Conservation (phyloP, 2,888 invertebrate species). For the Aphelenchoides bicaudatus region DNA sequence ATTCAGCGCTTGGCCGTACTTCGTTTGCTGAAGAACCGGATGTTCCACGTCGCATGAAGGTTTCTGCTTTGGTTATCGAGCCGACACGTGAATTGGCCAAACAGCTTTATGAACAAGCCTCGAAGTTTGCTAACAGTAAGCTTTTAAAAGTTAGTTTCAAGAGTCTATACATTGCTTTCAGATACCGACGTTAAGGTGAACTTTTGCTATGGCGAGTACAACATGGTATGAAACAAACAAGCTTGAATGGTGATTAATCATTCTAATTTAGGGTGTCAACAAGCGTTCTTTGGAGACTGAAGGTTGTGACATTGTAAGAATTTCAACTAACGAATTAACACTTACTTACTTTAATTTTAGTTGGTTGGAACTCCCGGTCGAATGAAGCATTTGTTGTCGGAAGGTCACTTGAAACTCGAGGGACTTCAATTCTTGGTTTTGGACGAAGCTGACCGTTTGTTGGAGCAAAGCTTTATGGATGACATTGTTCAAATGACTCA, state of each 20-base stretch:
- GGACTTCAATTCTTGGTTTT: conserved; percentile 68
- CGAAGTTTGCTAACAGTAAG: conserved; percentile 33
- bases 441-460: conserved; percentile 78
- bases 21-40: not conserved
- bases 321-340: too few species aligned
- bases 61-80: conserved; percentile 73
- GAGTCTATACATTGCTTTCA: conserved; percentile 19
- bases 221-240: conserved; percentile 17
- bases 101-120: conserved; percentile 70
- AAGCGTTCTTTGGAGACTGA: conserved; percentile 18
- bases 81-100: conserved; percentile 86
- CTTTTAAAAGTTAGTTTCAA: conserved; percentile 1
- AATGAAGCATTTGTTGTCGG: conserved; percentile 23
- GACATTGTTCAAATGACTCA: conserved; percentile 26
- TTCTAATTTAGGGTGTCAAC: too few species aligned
- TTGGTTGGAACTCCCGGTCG: conserved; percentile 59
- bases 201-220: conserved; percentile 37
- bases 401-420: conserved; percentile 4
- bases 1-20: conserved; percentile 66
- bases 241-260: too few species aligned
- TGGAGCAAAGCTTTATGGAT: conserved; percentile 66
- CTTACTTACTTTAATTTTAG: too few species aligned
- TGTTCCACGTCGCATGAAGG: not conserved
- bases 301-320: conserved; percentile 74
- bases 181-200: conserved; percentile 28